Conservation (phyloP, 2,113 vertebrate genomes). For the Aegithalos caudatus region DNA sequence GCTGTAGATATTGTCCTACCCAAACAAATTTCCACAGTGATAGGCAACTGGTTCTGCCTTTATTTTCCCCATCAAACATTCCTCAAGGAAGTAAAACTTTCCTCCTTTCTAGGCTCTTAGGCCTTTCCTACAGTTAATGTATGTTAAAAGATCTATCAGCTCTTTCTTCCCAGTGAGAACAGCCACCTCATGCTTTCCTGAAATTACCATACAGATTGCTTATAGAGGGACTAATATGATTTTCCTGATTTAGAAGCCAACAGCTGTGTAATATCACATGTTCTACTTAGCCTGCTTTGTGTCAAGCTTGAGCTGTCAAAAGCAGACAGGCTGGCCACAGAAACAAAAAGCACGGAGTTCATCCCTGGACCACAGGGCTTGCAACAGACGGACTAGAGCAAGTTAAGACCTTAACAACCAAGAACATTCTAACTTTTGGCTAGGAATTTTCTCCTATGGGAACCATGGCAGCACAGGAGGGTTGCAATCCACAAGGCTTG, state of each 20-base stretch:
- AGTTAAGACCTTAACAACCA: not conserved
- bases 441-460: not conserved
- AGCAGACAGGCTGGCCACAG: not conserved
- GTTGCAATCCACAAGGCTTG: not conserved
- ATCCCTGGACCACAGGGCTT: not conserved
- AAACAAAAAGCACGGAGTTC: not conserved
- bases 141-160: not conserved
- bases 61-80: not conserved
- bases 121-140: not conserved
- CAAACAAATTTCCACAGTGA: not conserved
- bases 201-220: constrained; percentile 37
- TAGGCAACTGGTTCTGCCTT: not conserved
- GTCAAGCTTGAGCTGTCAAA: constrained; percentile 21
- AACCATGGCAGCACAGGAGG: not conserved
- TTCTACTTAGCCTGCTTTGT: constrained; percentile 33
- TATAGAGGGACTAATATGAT: constrained; percentile 13
- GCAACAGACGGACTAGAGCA: not conserved
- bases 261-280: constrained; percentile 46
- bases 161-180: not conserved
- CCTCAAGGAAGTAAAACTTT: not conserved
- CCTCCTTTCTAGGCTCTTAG: not conserved
- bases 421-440: no score
- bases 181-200: not conserved
- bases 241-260: constrained; percentile 44
- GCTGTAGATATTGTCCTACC: not conserved